Evolutionary conservation across 1,140 invertebrate species (phyloP), one percentile per base, ranked within the genome.

Genomic region (Penaeus indicus): DNA sequence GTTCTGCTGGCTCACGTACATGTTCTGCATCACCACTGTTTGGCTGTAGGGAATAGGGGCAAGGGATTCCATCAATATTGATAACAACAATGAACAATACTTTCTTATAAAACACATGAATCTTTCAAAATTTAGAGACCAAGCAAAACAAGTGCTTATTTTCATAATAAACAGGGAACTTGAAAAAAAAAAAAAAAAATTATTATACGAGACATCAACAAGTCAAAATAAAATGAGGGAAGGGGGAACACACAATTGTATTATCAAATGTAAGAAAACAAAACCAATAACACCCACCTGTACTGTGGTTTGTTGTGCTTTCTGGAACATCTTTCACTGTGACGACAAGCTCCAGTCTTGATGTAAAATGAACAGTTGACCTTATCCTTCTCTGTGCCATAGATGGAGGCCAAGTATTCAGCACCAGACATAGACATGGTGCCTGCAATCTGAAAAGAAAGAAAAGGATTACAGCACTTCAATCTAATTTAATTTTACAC

Each of bases 261-360:
- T 32, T 32, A 32, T 32, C 0, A 32, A 32, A 2, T 32, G 32
- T 32, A 32, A 32, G 32, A 32, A 32, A 79, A n/a, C 21, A 79
- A 21, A 3, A 42, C 25, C 19, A 18, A 7, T 22, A 13, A 27
- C 13, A 38, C 80, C 69, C 72, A 91, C 90, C 90, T 91, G 82
- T 91, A 91, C 77, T 91, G 90, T 38, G 90, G 90, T 78, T 91
- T 91, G 85, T 91, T 91, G 87, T 91, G 90, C 69, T 91, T 91
- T 54, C 90, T 89, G 42, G 90, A 91, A 63, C 90, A 91, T 81
- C 90, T 86, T 82, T 91, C 90, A 64, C 86, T 89, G 72, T 91
- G 90, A 13, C 90, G 87, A 63, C 90, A 91, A 64, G 90, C 90
- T 87, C 90, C 90, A 27, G 90, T 91, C 67, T 91, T 91, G 88